Evolutionary conservation across 2,797 vertebrate species (phyloP).

Genomic region (Xerus rutilus): DNA sequence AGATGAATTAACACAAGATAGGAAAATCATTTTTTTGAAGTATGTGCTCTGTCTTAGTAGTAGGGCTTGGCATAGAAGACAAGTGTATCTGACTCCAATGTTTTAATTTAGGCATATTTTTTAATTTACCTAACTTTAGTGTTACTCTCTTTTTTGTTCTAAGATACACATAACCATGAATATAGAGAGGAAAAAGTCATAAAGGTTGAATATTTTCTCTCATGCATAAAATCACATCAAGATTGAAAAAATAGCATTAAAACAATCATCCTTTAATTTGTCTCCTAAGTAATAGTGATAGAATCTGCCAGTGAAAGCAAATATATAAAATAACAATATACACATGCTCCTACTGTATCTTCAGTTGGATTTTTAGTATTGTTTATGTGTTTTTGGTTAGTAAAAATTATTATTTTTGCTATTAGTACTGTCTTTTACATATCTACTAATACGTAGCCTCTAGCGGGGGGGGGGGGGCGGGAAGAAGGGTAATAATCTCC

Average conservation of each 20-base stretch:
- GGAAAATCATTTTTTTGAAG: not conserved
- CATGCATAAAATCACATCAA: not conserved
- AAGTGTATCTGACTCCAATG: not conserved
- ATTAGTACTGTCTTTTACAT: not conserved
- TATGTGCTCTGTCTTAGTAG: not conserved
- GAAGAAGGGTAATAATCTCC: not conserved
- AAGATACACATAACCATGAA: not conserved
- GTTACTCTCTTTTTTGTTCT: not conserved
- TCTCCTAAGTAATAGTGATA: not conserved
- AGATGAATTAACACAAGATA: not conserved
- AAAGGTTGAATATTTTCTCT: not conserved
- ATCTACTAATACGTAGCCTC: not conserved
- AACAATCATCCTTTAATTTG: not conserved
- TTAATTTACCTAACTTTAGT: not conserved
- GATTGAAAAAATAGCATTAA: not conserved
- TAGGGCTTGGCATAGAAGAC: not conserved
- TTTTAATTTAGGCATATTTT: not conserved
- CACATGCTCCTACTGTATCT: not conserved
- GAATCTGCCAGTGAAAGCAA: not conserved
- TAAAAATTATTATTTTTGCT: not conserved
- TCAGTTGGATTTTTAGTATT: not conserved
- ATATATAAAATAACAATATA: not conserved
- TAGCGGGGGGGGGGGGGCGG: fast-evolving
- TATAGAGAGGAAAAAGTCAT: not conserved
- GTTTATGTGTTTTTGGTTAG: not conserved